Evolutionary conservation across 2,797 vertebrate genomes (phyloP), one percentile per base, ranked within the genome.

Genomic region (Sebastes alutus): DNA sequence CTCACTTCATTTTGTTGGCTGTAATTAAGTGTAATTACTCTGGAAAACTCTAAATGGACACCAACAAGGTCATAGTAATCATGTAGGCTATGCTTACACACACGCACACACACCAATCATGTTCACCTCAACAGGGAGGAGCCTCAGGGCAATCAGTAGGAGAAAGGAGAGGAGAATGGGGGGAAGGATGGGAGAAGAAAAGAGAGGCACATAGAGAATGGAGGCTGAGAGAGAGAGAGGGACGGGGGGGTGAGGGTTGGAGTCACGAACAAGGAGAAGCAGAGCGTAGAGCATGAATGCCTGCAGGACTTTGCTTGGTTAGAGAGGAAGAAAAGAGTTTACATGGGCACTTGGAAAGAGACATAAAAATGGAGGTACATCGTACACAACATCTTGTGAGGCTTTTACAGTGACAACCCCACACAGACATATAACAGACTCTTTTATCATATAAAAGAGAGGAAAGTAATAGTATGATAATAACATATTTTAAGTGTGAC

Each of bases 31-130:
- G 77, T 87, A 83, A 92, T 93, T 89, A 92, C 78, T 65, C 66
- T 55, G 56, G 46, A 86, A 88, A 91, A 87, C 83, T 80, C 80
- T 63, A 78, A 83, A 91, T 82, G 78, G 89, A 88, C 84, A 86
- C 63, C 83, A 91, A 83, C 90, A 92, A 94, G 90, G 93, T 93
- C 90, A 91, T 49, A 80, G 91, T 86, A 94, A 93, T 94, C 91
- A 92, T 85, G 76, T 75, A 79, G 66, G 73, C 66, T 78, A 67
- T 38, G 76, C 83, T 84, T 18, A 81, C 7, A 84, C 68, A 85
- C 25, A 30, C 30, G 33, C 23, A 65, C 46, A 65, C 46, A 75
- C 73, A 65, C 84, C 70, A 88, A 86, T 85, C 85, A 84, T 75
- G 82, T 89, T 86, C 91, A 92, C 89, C 91, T 90, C 82, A 88